Percentiles rank a stretch among this genome's conserved stretches.
Evolutionary conservation across 2,797 vertebrate species (phyloP).

Genomic region (Crenichthys baileyi): DNA sequence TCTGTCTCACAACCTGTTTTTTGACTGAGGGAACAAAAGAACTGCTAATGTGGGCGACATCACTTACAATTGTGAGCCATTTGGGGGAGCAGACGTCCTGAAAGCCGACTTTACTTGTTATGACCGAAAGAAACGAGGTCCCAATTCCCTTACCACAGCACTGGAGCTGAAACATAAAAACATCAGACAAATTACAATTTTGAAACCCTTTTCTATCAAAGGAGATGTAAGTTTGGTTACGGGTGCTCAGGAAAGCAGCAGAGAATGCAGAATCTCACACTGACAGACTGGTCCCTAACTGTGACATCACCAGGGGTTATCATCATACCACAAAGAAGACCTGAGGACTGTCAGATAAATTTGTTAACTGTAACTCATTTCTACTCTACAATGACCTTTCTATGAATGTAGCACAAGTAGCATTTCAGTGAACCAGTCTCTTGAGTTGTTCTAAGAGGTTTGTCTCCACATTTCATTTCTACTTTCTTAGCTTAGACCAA

Average conservation of each 20-base stretch:
- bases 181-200: slow-evolving; percentile 1
- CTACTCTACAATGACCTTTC: not conserved
- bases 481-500: not conserved
- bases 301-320: no score
- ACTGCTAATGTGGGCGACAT: not conserved
- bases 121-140: rapidly evolving
- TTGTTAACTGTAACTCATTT: not conserved
- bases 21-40: not conserved
- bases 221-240: not conserved
- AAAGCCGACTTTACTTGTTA: rapidly evolving
- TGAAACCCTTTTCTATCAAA: not conserved
- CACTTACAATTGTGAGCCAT: slow-evolving; percentile 36
- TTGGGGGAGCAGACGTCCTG: slow-evolving; percentile 69
- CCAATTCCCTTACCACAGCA: slow-evolving; percentile 82
- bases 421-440: not conserved
- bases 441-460: not conserved
- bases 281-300: no score
- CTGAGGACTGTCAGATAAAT: no score
- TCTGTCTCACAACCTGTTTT: not conserved
- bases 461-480: not conserved
- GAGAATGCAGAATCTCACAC: no score
- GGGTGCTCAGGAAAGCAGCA: no score
- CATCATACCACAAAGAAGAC: no score
- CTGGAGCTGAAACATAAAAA: slow-evolving; percentile 78
- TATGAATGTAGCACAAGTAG: not conserved